Base-by-base conservation (phyloP, 2,888 invertebrate species). In the Leucophenga maculata region DNA sequence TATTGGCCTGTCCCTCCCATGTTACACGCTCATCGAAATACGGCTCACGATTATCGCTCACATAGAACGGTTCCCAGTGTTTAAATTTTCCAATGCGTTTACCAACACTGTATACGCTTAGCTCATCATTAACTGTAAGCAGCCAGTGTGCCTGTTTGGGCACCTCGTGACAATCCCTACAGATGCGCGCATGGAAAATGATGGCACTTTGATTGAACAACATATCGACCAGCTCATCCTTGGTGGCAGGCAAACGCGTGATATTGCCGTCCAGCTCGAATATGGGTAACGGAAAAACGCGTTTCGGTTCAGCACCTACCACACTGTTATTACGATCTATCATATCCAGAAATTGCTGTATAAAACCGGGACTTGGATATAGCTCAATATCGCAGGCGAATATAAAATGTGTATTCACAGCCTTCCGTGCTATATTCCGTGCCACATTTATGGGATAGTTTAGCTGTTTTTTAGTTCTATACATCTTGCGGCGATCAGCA, bases 61-160 rank as follows among this genome's bases (percentile, higher is more conserved):
- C 94, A 85, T 94, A 97, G 82, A 97, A 95, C 1, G 97, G 97
- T 87, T 97, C 97, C 97, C 97, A 97, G 82, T 93, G 93, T 13
- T 91, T 89, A 83, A 91, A 93, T 75, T 90, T 90, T 1, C 92
- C 93, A 60, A 90, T 92, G 22, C 96, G 90, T 82, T 94, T 93
- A 0, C 93, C 93, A 14, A 93, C 91, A 85, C 94, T 93, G 86
- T 95, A 95, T 8, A 86, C 39, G 0, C 76, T 31, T 1, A 85
- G 20, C 0, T 77, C 66, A 16, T 77, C 71, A 0, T 72, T 67
- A 3, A 62, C 67, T n/a, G n/a, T n/a, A n/a, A n/a, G n/a, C n/a
- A n/a, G n/a, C n/a, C n/a, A n/a, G n/a, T n/a, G n/a, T n/a, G n/a
- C n/a, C n/a, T n/a, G n/a, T n/a, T n/a, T n/a, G n/a, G n/a, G n/a